phyloP scores from a whole-genome alignment of 2,113 vertebrate species.

The Lepus europaeus region DNA sequence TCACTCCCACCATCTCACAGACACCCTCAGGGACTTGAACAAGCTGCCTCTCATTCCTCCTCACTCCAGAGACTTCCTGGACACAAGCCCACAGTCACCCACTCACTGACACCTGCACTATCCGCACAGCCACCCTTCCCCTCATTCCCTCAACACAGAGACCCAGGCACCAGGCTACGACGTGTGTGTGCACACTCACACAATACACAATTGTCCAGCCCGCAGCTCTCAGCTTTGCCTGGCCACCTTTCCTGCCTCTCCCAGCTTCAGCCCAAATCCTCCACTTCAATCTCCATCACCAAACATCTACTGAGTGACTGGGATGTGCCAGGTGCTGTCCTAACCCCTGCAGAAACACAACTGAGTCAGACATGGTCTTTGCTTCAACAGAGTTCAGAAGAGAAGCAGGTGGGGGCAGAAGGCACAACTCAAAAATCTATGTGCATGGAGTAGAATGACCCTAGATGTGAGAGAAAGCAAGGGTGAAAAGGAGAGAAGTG shows the following conservation, averaged over 20 bases:
- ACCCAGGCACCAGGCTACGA: neutral
- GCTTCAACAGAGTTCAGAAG: neutral
- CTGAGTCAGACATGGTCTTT: neutral
- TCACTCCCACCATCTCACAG: too few relatives aligned
- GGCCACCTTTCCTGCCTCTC: too few relatives aligned
- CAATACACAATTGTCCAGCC: too few relatives aligned
- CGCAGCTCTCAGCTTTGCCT: too few relatives aligned
- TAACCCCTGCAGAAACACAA: neutral
- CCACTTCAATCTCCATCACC: neutral
- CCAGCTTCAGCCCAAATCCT: neutral
- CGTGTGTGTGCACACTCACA: too few relatives aligned
- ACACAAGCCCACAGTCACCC: neutral
- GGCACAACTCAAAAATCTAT: neutral
- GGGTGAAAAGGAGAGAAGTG: neutral
- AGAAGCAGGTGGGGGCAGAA: neutral
- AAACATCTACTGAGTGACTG: neutral
- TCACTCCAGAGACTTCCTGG: neutral
- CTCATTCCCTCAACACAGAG: neutral
- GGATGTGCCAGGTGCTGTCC: neutral
- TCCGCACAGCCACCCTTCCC: conserved; percentile 39
- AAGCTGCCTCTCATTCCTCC: neutral
- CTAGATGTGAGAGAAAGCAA: neutral
- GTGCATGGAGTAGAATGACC: neutral
- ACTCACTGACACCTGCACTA: neutral
- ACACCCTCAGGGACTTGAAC: too few relatives aligned